Conservation (phyloP, 2,797 vertebrate species). For the Sebastes aleutianus region DNA sequence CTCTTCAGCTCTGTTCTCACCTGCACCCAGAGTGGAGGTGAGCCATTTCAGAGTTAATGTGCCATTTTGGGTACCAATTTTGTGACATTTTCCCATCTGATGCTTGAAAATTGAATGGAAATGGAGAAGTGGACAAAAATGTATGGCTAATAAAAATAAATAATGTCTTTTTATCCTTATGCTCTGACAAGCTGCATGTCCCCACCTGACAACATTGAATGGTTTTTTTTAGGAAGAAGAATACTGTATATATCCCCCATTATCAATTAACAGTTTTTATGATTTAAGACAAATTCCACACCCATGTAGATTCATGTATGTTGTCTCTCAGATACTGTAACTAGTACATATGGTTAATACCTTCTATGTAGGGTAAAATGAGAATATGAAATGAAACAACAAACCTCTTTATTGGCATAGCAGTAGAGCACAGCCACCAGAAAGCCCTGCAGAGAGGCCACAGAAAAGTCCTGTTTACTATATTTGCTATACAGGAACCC, state of each 20-base stretch:
- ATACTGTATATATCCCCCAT: background rate
- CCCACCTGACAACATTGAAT: background rate
- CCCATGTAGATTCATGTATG: background rate
- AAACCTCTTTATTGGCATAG: conserved; percentile 88
- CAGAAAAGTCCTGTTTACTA: background rate
- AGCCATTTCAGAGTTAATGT: background rate
- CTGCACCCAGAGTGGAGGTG: conserved; percentile 56
- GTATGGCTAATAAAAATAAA: too few species aligned
- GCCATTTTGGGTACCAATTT: background rate
- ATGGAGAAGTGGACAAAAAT: too few species aligned
- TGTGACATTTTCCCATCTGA: background rate
- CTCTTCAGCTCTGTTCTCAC: conserved; percentile 85
- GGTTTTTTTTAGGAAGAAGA: background rate
- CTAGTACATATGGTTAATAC: background rate
- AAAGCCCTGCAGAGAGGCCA: conserved; percentile 77
- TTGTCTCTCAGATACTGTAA: background rate
- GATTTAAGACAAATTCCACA: background rate
- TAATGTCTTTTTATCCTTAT: background rate
- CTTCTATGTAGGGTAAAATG: background rate
- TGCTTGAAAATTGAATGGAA: too few species aligned
- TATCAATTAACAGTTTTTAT: background rate
- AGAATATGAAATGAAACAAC: conserved; percentile 22
- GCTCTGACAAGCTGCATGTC: background rate
- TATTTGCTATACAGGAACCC: background rate
- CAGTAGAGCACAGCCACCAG: conserved; percentile 88